These are phyloP conservation scores for Notolabrus celidotus DNA, from an alignment of 2,797 vertebrate genomes.

Conservation along the genomic window DNA sequence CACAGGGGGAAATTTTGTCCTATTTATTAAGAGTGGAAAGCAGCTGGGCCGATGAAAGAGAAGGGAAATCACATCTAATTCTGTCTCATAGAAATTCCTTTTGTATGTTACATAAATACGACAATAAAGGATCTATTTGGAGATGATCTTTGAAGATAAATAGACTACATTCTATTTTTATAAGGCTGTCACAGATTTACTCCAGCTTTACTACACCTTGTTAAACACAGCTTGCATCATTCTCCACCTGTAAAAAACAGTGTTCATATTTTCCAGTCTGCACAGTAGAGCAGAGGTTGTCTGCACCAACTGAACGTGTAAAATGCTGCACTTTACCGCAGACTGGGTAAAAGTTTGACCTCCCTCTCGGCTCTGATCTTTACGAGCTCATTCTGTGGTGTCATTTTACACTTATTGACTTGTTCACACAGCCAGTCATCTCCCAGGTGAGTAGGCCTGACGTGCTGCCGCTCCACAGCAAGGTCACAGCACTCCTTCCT, in stretches of 20 bases:
- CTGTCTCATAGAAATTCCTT: too few species aligned
- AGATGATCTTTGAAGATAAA: too few species aligned
- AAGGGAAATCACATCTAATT: not conserved
- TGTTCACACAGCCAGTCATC: slow-evolving; percentile 9
- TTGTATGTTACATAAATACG: not conserved
- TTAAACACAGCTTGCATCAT: not conserved
- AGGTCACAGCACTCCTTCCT: not conserved
- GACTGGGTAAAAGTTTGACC: slow-evolving; percentile 27
- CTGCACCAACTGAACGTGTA: slow-evolving; percentile 2
- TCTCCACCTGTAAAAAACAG: not conserved
- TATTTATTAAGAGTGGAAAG: not conserved
- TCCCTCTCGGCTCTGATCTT: too few species aligned
- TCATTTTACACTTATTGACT: slow-evolving; percentile 12
- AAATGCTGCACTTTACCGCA: slow-evolving; percentile 24
- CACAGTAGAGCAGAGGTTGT: slow-evolving; percentile 10
- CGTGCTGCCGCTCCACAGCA: not conserved
- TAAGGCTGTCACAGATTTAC: not conserved
- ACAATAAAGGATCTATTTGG: too few species aligned
- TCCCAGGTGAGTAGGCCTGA: slow-evolving; percentile 3
- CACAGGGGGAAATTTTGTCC: too few species aligned
- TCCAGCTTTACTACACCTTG: too few species aligned
- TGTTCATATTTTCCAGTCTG: not conserved
- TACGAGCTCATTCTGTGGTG: slow-evolving; percentile 2
- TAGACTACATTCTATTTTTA: too few species aligned
- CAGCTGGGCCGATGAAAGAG: not conserved